These are phyloP conservation scores for Aphidius colemani DNA, from an alignment of 2,888 invertebrate species.

Conservation along the genomic window DNA sequence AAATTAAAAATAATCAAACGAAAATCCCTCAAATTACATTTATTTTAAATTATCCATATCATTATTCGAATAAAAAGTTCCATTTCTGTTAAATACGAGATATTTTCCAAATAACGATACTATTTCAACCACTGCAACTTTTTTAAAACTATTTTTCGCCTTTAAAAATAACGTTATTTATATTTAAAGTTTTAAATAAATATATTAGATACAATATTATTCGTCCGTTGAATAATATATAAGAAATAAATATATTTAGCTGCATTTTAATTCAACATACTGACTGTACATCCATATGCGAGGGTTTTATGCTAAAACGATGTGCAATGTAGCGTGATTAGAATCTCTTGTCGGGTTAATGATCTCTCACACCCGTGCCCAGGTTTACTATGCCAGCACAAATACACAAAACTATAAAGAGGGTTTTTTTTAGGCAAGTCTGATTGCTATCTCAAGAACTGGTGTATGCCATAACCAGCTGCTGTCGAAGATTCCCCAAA, in stretches of 20 bases:
- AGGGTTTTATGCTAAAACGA: slow-evolving; percentile 29
- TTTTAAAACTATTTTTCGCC: too few species aligned
- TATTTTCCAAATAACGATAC: too few species aligned
- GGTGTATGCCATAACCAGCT: slow-evolving; percentile 27
- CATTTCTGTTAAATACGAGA: too few species aligned
- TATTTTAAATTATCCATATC: too few species aligned
- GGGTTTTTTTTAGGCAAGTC: slow-evolving; percentile 18
- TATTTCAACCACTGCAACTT: too few species aligned
- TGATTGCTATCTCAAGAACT: slow-evolving; percentile 26
- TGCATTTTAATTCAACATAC: slow-evolving; percentile 1
- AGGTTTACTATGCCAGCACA: not conserved
- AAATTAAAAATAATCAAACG: too few species aligned
- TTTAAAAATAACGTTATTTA: slow-evolving; percentile 2
- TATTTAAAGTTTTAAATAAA: not conserved
- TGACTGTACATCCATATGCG: slow-evolving; percentile 1
- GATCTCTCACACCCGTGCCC: slow-evolving; percentile 22
- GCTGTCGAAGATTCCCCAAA: not conserved
- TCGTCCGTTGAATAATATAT: too few species aligned
- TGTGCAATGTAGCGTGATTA: slow-evolving; percentile 33
- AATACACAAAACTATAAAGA: too few species aligned
- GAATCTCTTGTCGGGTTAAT: slow-evolving; percentile 33
- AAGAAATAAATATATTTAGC: not conserved
- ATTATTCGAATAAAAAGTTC: too few species aligned
- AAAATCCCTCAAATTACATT: too few species aligned
- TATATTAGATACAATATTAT: too few species aligned